These are phyloP conservation scores for Anoplius nigerrimus DNA, from an alignment of 2,888 invertebrate species.

Conservation along the genomic window DNA sequence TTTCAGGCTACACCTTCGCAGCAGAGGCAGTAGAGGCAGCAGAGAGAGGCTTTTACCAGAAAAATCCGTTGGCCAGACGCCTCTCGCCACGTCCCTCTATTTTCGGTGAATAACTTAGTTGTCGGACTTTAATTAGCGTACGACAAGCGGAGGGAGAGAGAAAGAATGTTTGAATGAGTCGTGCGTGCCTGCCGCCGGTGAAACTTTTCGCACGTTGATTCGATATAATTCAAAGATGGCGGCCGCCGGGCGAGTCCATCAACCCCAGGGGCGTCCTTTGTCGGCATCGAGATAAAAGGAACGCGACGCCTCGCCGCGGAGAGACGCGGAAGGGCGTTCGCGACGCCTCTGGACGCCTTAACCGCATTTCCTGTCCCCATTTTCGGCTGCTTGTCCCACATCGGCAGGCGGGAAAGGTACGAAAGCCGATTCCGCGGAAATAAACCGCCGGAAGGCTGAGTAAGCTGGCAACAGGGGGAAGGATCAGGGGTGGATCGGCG, in stretches of 20 bases:
- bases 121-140: too few relatives aligned
- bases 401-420: slow-evolving; percentile 41
- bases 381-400: slow-evolving; percentile 48
- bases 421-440: slow-evolving; percentile 55
- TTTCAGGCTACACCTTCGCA: too few relatives aligned
- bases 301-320: slow-evolving; percentile 31
- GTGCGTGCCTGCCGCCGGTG: too few relatives aligned
- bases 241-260: neutral
- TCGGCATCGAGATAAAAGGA: neutral
- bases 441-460: slow-evolving; percentile 50
- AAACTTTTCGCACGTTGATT: too few relatives aligned
- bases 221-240: neutral
- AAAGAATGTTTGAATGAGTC: too few relatives aligned
- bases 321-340: slow-evolving; percentile 31
- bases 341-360: slow-evolving; percentile 43
- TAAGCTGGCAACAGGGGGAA: slow-evolving; percentile 26
- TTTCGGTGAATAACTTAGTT: too few relatives aligned
- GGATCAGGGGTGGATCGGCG: neutral
- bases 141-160: too few relatives aligned
- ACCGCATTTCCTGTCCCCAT: slow-evolving; percentile 56
- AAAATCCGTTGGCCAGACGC: too few relatives aligned
- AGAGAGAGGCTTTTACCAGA: too few relatives aligned
- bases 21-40: too few relatives aligned
- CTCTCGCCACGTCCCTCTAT: too few relatives aligned
- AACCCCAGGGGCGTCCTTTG: neutral